phyloP scores from a whole-genome alignment of 2,113 vertebrate genomes.

The Barbus barbus region DNA sequence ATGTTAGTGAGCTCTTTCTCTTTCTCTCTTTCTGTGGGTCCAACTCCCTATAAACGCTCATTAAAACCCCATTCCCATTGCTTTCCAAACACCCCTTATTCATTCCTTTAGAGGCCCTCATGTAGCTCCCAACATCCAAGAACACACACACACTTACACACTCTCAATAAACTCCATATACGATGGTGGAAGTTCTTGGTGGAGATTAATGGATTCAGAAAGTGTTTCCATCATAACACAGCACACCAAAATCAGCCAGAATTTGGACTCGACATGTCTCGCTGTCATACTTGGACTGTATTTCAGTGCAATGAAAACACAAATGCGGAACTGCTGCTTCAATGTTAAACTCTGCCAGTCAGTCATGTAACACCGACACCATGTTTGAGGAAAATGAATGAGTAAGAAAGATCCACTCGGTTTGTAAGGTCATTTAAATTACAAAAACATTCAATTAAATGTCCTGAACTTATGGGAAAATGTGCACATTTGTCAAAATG shows the following conservation, averaged over 20 bases:
- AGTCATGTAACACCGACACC: conserved; percentile 36
- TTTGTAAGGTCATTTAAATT: conserved; percentile 14
- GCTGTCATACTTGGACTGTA: neutral
- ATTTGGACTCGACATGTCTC: conserved; percentile 61
- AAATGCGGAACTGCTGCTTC: conserved; percentile 54
- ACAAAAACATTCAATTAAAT: neutral
- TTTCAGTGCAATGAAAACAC: conserved; percentile 26
- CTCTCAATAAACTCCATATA: conserved; percentile 23
- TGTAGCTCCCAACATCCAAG: conserved; percentile 2
- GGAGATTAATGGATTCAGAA: conserved; percentile 30
- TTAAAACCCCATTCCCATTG: conserved; percentile 46
- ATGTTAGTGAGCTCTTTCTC: neutral
- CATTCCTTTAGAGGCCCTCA: conserved; percentile 31
- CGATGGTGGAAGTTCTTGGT: conserved; percentile 26
- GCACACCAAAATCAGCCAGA: neutral
- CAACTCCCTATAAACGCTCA: conserved; percentile 45
- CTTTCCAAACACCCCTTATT: conserved; percentile 27
- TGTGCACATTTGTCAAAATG: neutral
- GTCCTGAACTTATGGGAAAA: neutral
- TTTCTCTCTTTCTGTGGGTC: conserved; percentile 35
- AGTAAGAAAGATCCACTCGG: conserved; percentile 10
- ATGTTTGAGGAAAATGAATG: conserved; percentile 34
- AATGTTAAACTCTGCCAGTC: conserved; percentile 56
- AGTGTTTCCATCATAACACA: conserved; percentile 23
- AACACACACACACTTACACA: conserved; percentile 19